Base-by-base conservation (phyloP, 2,797 vertebrate genomes). In the Sebastes itinus region DNA sequence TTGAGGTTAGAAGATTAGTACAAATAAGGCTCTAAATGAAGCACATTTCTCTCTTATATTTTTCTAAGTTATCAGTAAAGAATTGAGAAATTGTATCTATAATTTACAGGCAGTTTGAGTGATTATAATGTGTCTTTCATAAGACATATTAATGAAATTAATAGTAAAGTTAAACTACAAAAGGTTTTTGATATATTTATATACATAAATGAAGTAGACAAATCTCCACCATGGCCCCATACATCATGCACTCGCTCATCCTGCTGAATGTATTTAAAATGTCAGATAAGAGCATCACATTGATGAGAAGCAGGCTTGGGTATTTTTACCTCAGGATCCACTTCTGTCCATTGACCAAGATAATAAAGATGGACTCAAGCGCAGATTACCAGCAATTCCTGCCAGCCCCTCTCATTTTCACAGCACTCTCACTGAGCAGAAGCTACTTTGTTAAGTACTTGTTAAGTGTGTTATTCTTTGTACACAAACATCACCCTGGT, bases 311-410 rank as follows among this genome's bases (percentile, higher is more conserved):
- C 95, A 95, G 95, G 79, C 90, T 89, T n/a, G 79, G 91, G 90
- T 96, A 96, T 96, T 96, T 96, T 94, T 95, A 95, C 93, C 88
- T 77, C 91, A 75, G 92, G 90, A 95, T 95, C 94, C 94, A 95
- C 95, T 96, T 95, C 94, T 95, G 94, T 94, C 92, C 88, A 87
- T 88, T 82, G 89, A 91, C 86, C 74, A 80, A 95, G 95, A 96
- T 96, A 96, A 92, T 93, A 90, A 93, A 94, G 95, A 95, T 93
- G 93, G 88, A 90, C 92, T 87, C 79, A 28, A 89, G 87, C 85
- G 69, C 80, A 92, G 93, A 95, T 95, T 95, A 94, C 80, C 79
- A 69, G 78, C 80, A 46, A 81, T 87, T 88, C 81, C 80, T 65
- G 72, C 60, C 90, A 69, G 73, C 80, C 84, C 71, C 62, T 78